These are phyloP conservation scores for Danaus chrysippus DNA, from an alignment of 2,888 invertebrate genomes.

Conservation along the genomic window DNA sequence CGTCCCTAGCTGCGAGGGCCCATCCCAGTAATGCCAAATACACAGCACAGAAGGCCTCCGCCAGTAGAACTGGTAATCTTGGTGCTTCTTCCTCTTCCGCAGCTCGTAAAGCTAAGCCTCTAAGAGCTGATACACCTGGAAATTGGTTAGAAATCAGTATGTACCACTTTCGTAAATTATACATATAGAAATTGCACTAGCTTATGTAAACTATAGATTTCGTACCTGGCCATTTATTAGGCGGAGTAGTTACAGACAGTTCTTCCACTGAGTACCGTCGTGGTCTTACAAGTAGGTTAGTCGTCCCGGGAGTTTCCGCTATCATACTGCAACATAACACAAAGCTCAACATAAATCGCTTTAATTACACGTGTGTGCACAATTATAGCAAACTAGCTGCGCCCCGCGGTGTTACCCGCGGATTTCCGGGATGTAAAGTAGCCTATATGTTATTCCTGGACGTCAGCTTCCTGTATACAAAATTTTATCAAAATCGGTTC, in stretches of 20 bases:
- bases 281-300: slow-evolving; percentile 82
- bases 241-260: slow-evolving; percentile 87
- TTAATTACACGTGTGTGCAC: too few relatives aligned
- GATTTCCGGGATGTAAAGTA: too few relatives aligned
- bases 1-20: slow-evolving; percentile 95
- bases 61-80: slow-evolving; percentile 92
- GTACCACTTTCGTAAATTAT: too few relatives aligned
- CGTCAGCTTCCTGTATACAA: too few relatives aligned
- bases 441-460: too few relatives aligned
- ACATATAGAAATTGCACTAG: too few relatives aligned
- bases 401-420: too few relatives aligned
- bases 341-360: not conserved
- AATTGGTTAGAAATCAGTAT: not conserved
- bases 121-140: slow-evolving; percentile 90
- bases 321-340: slow-evolving; percentile 46
- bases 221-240: slow-evolving; percentile 93
- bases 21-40: slow-evolving; percentile 95
- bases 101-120: slow-evolving; percentile 93
- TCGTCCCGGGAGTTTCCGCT: slow-evolving; percentile 69
- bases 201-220: not conserved
- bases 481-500: too few relatives aligned
- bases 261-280: slow-evolving; percentile 89
- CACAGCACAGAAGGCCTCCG: slow-evolving; percentile 96
- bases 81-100: slow-evolving; percentile 97
- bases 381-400: too few relatives aligned